Conservation (phyloP, 2,113 vertebrate species). For the Opisthocomus hoazin region DNA sequence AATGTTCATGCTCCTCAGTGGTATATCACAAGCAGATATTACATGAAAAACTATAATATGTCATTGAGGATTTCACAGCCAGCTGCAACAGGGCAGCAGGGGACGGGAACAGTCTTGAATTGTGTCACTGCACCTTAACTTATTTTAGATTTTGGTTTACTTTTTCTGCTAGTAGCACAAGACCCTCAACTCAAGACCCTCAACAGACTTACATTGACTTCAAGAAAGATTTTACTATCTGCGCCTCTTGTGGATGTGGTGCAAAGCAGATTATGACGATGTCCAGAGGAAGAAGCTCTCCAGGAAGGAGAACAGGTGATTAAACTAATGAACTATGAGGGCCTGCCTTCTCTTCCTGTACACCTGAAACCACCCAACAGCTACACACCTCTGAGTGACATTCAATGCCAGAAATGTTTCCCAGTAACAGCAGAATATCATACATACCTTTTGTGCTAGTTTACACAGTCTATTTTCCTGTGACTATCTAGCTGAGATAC, state of each 20-base stretch:
- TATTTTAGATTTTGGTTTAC: not conserved
- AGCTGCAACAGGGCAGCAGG: not conserved
- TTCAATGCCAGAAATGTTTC: not conserved
- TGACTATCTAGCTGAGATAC: not conserved
- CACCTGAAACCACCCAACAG: not conserved
- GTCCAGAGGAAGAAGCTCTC: not conserved
- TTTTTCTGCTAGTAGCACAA: not conserved
- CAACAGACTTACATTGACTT: not conserved
- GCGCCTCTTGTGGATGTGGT: rapidly evolving
- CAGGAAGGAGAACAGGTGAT: not conserved
- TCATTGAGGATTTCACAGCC: not conserved
- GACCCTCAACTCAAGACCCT: not conserved
- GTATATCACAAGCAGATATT: slow-evolving; percentile 37
- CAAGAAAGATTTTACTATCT: not conserved
- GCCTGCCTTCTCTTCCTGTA: not conserved
- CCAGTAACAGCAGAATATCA: not conserved
- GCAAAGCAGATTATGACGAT: not conserved
- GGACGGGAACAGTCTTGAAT: not conserved
- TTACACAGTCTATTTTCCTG: not conserved
- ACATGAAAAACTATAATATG: not conserved
- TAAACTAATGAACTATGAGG: not conserved
- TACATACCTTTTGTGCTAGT: not conserved
- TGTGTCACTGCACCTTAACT: not conserved
- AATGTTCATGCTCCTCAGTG: slow-evolving; percentile 30
- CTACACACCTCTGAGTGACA: not conserved